Conservation (phyloP, 1,140 invertebrate species). For the Achatina immaculata region DNA sequence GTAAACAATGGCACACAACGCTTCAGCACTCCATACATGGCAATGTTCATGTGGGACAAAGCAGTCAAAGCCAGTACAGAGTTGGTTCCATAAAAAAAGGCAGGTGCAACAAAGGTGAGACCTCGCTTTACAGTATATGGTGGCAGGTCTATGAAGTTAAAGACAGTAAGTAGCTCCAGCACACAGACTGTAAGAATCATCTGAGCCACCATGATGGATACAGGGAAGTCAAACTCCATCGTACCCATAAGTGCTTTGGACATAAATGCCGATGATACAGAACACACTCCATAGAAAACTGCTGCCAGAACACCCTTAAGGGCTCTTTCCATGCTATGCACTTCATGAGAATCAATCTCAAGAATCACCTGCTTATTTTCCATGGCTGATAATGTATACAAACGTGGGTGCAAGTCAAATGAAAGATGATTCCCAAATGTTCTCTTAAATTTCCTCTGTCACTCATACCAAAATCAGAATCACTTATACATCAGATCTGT, state of each 20-base stretch:
- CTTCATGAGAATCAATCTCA: conserved; percentile 31
- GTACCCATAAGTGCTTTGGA: conserved; percentile 72
- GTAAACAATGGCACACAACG: conserved; percentile 73
- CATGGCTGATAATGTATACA: conserved; percentile 5
- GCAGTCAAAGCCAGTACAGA: conserved; percentile 71
- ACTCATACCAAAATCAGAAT: too few relatives aligned
- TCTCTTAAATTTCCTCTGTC: too few relatives aligned
- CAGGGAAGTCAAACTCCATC: conserved; percentile 72
- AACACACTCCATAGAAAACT: conserved; percentile 71
- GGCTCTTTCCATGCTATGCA: conserved; percentile 32
- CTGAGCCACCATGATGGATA: conserved; percentile 71
- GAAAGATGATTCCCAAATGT: too few relatives aligned
- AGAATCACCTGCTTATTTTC: conserved; percentile 14
- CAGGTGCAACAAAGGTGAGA: conserved; percentile 69
- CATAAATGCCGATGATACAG: conserved; percentile 72
- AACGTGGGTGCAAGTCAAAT: too few relatives aligned
- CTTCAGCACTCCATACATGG: conserved; percentile 75
- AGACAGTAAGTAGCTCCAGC: conserved; percentile 59
- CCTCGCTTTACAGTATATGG: conserved; percentile 66
- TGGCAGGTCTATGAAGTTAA: conserved; percentile 63
- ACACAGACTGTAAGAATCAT: conserved; percentile 70
- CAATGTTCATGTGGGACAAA: conserved; percentile 74
- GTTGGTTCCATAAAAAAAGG: conserved; percentile 72
- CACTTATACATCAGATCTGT: too few relatives aligned
- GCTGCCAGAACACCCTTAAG: conserved; percentile 64